Base-by-base conservation (phyloP, 2,797 vertebrate species). In the Pangasius krempfi region DNA sequence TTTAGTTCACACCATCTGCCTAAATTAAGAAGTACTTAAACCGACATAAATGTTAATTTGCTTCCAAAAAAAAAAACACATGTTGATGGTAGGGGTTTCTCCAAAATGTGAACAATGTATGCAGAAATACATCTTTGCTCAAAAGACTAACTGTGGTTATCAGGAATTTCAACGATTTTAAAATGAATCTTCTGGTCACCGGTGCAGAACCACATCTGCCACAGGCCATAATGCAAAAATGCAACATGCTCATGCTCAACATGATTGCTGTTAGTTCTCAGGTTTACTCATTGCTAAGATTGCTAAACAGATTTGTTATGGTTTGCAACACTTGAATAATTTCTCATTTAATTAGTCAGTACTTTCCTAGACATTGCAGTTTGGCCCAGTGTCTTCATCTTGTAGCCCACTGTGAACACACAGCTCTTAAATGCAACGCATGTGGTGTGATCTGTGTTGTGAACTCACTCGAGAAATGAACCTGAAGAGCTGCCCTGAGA, bases 1-100 rank as follows among this genome's bases (percentile, higher is more conserved):
- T 82, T 25, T 40, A 12, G 7, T 84, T 72, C 44, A 22, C 50
- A 64, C 80, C 88, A 91, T 88, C 90, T 87, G 73, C 50, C 80
- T 33, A 60, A 80, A 44, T 84, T 75, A 64, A 73, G 33, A 33
- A n/a, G 6, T 87, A 37, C 78, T 85, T 72, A 80, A 84, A 73
- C 47, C 40, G 73, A 18, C 14, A n/a, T 52, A 50, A 50, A 73
- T 75, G 72, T 44, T 47, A 10, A 44, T 27, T 75, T 75, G 9
- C 72, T 70, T 75, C 47, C 2, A 50, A 27, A 50, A 20, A 40
- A 20, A 40, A 50, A n/a, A 16, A 3, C 40, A n/a, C 5, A 47
- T 30, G 10, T 33, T 22, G 0, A 0, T 3, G 6, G 12, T 33
- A 30, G 9, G 54, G 2, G 56, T 64, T 47, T 64, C 18, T 44